A percentile compares a stretch with the other conserved stretches of the same genome.
phyloP scores from a whole-genome alignment of 1,140 invertebrate species.

The Lepidurus couesii region DNA sequence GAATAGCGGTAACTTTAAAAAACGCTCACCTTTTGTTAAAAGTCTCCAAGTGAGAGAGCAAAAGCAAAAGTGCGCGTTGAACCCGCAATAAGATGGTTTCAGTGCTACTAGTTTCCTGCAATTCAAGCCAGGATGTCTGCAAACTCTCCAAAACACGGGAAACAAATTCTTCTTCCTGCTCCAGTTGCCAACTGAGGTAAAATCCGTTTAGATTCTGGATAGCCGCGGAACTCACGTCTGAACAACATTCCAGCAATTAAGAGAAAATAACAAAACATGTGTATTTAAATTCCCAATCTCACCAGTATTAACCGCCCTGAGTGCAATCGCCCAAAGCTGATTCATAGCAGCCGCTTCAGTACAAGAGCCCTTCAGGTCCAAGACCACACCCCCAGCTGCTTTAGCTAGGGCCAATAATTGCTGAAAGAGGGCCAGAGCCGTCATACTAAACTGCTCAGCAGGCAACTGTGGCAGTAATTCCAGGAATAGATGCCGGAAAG shows the following conservation, averaged over 20 bases:
- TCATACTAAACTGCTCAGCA: conserved; percentile 85
- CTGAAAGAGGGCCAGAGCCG: conserved; percentile 81
- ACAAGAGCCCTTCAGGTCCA: conserved; percentile 42
- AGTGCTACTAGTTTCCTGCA: conserved; percentile 52
- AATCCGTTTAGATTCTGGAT: conserved; percentile 89
- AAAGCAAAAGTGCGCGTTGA: conserved; percentile 74
- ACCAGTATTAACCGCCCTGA: conserved; percentile 76
- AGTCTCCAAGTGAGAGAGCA: conserved; percentile 87
- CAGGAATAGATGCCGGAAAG: conserved; percentile 78
- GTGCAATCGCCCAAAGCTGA: conserved; percentile 86
- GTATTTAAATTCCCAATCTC: conserved; percentile 32
- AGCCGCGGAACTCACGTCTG: conserved; percentile 85
- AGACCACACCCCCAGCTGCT: conserved; percentile 50
- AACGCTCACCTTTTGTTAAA: conserved; percentile 66
- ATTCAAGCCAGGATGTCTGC: conserved; percentile 69
- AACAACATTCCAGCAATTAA: conserved; percentile 34
- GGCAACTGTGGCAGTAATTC: conserved; percentile 80
- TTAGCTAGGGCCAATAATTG: conserved; percentile 79
- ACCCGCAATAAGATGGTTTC: conserved; percentile 80
- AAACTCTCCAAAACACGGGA: conserved; percentile 49
- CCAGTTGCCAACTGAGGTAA: conserved; percentile 80
- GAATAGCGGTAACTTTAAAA: background rate
- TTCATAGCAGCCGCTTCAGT: conserved; percentile 69
- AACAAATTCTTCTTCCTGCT: conserved; percentile 86
- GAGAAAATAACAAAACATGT: background rate